phyloP scores from a whole-genome alignment of 2,113 vertebrate genomes.

The Phyllopteryx taeniolatus region DNA sequence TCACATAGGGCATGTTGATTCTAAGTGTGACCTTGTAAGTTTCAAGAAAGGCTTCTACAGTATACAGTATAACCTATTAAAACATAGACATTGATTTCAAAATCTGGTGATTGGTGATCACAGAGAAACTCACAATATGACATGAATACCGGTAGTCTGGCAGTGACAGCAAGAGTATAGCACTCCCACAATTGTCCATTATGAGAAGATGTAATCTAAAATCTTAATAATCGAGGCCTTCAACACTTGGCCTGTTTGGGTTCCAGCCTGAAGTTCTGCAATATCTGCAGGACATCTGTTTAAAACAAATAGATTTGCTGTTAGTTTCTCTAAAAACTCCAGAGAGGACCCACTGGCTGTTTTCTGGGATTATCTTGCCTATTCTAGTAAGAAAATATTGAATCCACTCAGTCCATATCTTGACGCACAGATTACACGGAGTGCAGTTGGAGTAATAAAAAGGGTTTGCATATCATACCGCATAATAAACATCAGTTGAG shows the following conservation, averaged over 20 bases:
- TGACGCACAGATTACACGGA: slow-evolving; percentile 55
- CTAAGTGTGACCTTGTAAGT: too few relatives aligned
- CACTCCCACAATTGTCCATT: too few relatives aligned
- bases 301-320: not conserved
- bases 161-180: too few relatives aligned
- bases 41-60: too few relatives aligned
- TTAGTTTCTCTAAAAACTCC: not conserved
- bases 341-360: not conserved
- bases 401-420: slow-evolving; percentile 53
- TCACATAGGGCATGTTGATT: too few relatives aligned
- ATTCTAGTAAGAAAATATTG: slow-evolving; percentile 42
- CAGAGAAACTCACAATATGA: too few relatives aligned
- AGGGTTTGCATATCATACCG: slow-evolving; percentile 17
- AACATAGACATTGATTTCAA: too few relatives aligned
- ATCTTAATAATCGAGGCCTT: too few relatives aligned
- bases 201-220: too few relatives aligned
- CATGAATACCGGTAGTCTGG: too few relatives aligned
- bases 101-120: too few relatives aligned
- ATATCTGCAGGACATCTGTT: not conserved
- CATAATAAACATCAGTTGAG: slow-evolving; percentile 52
- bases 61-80: too few relatives aligned
- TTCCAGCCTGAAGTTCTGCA: not conserved
- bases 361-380: slow-evolving; percentile 12
- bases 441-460: slow-evolving; percentile 27
- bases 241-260: not conserved